Evolutionary conservation across 2,888 invertebrate genomes (phyloP).

Genomic region (Philhelius pedissequus): DNA sequence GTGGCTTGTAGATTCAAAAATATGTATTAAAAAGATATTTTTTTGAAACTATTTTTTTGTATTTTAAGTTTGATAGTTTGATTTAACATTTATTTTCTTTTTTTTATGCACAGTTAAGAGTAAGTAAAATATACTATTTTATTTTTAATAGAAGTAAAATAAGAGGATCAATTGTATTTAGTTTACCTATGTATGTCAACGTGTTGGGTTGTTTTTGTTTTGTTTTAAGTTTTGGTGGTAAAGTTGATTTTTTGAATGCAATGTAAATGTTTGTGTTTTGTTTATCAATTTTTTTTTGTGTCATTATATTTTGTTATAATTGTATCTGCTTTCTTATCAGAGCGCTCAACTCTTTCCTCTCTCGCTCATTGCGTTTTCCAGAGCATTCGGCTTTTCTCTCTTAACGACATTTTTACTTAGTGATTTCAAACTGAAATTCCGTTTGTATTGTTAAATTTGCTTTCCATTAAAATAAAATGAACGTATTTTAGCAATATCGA

Average conservation of each 20-base stretch:
- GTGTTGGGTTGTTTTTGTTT: conserved; percentile 35
- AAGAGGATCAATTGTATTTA: conserved; percentile 48
- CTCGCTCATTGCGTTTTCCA: neutral
- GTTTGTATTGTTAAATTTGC: neutral
- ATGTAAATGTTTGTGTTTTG: conserved; percentile 43
- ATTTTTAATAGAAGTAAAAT: conserved; percentile 27
- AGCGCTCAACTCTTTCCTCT: conserved; percentile 13
- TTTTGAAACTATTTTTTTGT: neutral
- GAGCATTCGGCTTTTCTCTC: neutral
- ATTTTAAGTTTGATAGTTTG: conserved; percentile 15
- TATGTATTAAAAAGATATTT: conserved; percentile 28
- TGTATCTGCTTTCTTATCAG: conserved; percentile 17
- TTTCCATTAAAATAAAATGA: neutral
- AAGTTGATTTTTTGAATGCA: conserved; percentile 48
- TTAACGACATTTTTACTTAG: neutral
- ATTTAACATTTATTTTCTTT: neutral
- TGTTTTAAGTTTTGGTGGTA: conserved; percentile 58
- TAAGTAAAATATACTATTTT: conserved; percentile 52
- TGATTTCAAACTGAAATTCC: neutral
- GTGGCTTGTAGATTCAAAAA: neutral
- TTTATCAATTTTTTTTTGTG: neutral
- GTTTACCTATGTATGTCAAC: conserved; percentile 20
- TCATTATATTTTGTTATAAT: neutral
- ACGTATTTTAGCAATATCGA: conserved; percentile 24
- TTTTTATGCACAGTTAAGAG: conserved; percentile 53